Evolutionary conservation across 1,140 invertebrate genomes (phyloP), one percentile per base, ranked within the genome.

Genomic region (Drosophila carrolli): DNA sequence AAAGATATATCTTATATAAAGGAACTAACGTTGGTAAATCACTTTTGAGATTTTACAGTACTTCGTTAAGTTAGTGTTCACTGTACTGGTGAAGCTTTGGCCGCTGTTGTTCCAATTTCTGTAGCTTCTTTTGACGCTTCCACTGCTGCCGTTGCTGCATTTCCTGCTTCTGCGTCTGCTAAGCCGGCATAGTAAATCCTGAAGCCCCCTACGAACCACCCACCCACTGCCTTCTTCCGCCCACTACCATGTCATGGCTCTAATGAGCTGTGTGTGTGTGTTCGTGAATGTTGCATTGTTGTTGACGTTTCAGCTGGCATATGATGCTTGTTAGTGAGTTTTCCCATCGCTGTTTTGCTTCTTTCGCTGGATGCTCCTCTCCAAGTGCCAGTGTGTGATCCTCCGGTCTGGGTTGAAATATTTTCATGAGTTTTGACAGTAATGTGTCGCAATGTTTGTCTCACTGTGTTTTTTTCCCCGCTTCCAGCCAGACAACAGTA

Each of bases 391-490:
- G 61, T 61, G 56, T 65, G 32, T 29, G 65, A 57, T 62, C 46
- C 46, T 43, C 41, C 48, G 58, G 84, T 78, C 79, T 59, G 79
- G 61, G 73, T 53, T 89, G 80, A 89, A 81, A 89, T 89, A 89
- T 89, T 89, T 89, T 89, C 84, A 89, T 89, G 84, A 89, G 84
- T 89, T 89, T 89, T 89, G 84, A 89, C 84, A 89, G 77, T 89
- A 89, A 89, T 89, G 84, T 89, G 84, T 89, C 84, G 84, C 84
- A 89, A 89, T 89, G 84, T 81, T 89, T 89, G 84, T 84, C 80
- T 74, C 86, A 77, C 66, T 63, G 77, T 78, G 62, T 81, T 81
- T 78, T 57, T 16, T 62, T 32, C 44, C 48, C 48, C 51, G 56
- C 35, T 55, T 57, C 58, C 51, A 53, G 56, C 13, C 40, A 47